Conservation (phyloP, 92 coral and sea anemone genomes). For the Isaurus tuberculatus region DNA sequence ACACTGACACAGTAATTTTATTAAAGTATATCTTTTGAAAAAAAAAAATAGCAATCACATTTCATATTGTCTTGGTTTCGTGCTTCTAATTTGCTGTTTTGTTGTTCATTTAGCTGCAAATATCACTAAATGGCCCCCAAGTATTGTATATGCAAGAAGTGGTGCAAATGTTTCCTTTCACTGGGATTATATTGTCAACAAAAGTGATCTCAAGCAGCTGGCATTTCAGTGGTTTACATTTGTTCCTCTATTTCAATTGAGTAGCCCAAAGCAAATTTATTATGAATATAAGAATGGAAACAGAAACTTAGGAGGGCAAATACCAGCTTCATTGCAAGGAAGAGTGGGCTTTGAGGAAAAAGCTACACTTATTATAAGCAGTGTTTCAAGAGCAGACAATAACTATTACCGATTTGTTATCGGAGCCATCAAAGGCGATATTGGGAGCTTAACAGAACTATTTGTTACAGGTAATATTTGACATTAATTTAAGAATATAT, state of each 20-base stretch:
- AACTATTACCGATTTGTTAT: too few relatives aligned
- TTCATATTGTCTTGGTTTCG: too few relatives aligned
- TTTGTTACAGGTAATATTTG: neutral
- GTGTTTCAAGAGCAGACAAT: too few relatives aligned
- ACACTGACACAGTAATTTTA: too few relatives aligned
- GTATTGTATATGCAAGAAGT: neutral
- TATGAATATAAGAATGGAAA: neutral
- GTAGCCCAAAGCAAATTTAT: neutral
- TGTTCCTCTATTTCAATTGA: neutral
- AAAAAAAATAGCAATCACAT: too few relatives aligned
- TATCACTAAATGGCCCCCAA: neutral
- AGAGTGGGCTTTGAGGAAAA: too few relatives aligned
- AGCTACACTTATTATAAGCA: too few relatives aligned
- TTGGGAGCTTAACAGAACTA: neutral
- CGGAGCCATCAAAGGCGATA: neutral
- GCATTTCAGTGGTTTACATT: neutral
- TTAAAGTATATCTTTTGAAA: too few relatives aligned
- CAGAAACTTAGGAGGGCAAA: neutral
- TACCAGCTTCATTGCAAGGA: neutral
- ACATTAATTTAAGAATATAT: too few relatives aligned
- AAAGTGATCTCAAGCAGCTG: neutral
- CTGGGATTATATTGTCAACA: neutral
- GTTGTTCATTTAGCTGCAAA: neutral
- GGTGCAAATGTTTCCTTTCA: neutral
- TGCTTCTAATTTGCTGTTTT: neutral